phyloP scores from a whole-genome alignment of 2,797 vertebrate species.

The Manis crassicaudata region DNA sequence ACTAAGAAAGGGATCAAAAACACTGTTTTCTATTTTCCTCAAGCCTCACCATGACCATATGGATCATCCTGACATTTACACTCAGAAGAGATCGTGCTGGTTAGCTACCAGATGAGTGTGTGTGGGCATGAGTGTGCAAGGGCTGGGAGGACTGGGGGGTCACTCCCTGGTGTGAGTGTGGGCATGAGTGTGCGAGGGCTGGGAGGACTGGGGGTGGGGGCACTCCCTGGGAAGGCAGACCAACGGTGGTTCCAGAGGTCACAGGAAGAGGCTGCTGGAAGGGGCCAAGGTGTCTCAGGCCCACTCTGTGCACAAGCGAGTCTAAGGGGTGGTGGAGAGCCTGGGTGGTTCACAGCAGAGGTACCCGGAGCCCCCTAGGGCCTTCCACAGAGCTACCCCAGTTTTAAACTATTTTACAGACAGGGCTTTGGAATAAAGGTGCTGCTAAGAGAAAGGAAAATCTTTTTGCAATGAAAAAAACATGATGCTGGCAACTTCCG shows the following conservation, averaged over 20 bases:
- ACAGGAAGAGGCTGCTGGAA: background rate
- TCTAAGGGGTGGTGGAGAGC: background rate
- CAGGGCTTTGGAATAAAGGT: background rate
- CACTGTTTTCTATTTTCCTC: background rate
- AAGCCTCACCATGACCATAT: background rate
- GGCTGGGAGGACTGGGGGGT: background rate
- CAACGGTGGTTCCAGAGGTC: background rate
- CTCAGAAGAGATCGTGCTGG: background rate
- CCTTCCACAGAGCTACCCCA: background rate
- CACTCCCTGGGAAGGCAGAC: background rate
- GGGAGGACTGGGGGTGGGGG: background rate
- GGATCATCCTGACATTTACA: background rate
- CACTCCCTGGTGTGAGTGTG: no score
- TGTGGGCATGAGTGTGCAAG: no score
- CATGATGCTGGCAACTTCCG: background rate
- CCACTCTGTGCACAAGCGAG: background rate
- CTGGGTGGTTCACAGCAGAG: background rate
- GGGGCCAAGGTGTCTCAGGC: background rate
- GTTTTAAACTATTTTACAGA: background rate
- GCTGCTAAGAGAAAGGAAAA: background rate
- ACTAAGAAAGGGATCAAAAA: background rate
- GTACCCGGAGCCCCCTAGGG: background rate
- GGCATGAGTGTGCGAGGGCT: no score
- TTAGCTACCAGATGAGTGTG: background rate
- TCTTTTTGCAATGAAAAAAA: background rate